Conservation (phyloP, 2,888 invertebrate species). For the Chrysolina haemoptera region DNA sequence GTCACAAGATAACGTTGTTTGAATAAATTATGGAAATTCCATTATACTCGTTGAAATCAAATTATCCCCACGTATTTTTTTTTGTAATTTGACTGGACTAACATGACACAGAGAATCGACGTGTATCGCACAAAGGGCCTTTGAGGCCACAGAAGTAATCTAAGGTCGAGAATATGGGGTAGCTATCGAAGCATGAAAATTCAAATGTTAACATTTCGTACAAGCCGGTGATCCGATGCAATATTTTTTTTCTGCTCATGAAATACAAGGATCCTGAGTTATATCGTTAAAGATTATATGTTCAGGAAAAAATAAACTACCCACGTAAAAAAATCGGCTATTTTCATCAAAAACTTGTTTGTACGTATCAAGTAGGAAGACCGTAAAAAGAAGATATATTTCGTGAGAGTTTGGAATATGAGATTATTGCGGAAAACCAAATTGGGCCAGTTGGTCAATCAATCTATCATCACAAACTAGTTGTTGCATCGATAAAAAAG, state of each 20-base stretch:
- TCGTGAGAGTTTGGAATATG: too few relatives aligned
- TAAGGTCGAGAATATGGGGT: constrained; percentile 3
- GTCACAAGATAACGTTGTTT: too few relatives aligned
- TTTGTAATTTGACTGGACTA: background rate
- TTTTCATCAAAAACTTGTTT: too few relatives aligned
- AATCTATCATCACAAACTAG: too few relatives aligned
- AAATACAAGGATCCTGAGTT: background rate
- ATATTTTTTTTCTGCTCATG: background rate
- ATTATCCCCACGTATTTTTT: background rate
- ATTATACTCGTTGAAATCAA: background rate
- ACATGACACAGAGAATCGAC: background rate
- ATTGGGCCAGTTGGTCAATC: too few relatives aligned
- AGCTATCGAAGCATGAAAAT: constrained; percentile 15
- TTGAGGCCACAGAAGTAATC: background rate
- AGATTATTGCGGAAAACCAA: too few relatives aligned
- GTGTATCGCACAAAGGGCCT: background rate
- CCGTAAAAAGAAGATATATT: too few relatives aligned
- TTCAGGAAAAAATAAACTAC: background rate
- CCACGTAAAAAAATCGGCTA: too few relatives aligned
- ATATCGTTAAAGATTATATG: background rate
- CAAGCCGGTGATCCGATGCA: background rate
- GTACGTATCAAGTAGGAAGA: too few relatives aligned
- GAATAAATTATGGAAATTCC: too few relatives aligned
- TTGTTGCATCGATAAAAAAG: too few relatives aligned
- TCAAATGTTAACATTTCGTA: constrained; percentile 22